Evolutionary conservation across 2,113 vertebrate genomes (phyloP).

Genomic region (Corapipo altera): DNA sequence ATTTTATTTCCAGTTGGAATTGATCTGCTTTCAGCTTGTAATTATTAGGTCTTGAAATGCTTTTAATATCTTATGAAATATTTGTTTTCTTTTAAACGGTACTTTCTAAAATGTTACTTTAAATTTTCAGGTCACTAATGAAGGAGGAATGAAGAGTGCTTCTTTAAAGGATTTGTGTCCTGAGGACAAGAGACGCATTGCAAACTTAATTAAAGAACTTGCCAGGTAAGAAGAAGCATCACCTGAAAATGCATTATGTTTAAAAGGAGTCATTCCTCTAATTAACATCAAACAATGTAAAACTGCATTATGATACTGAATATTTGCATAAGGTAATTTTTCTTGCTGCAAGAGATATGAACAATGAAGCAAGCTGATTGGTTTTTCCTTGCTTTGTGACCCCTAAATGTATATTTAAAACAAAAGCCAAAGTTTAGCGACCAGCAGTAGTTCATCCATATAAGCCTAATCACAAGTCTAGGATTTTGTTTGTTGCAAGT

Average conservation of each 20-base stretch:
- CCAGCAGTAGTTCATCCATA: background rate
- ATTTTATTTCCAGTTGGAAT: background rate
- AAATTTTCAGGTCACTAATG: conserved; percentile 75
- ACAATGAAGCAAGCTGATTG: background rate
- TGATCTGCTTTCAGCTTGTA: conserved; percentile 2
- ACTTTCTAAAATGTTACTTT: conserved; percentile 48
- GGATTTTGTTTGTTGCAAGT: background rate
- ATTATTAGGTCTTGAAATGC: conserved; percentile 16
- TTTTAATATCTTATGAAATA: conserved; percentile 38
- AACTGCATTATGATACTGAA: background rate
- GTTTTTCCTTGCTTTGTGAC: background rate
- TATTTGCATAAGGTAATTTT: background rate
- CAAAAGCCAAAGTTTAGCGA: background rate
- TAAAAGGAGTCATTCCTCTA: conserved; percentile 6
- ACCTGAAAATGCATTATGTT: conserved; percentile 46
- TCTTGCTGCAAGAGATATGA: background rate
- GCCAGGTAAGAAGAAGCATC: conserved; percentile 82
- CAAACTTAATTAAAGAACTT: conserved; percentile 95
- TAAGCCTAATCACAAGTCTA: background rate
- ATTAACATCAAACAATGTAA: conserved; percentile 1
- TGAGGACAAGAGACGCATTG: conserved; percentile 95
- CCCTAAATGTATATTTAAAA: background rate
- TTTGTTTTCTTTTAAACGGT: conserved; percentile 33
- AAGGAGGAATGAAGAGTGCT: conserved; percentile 74
- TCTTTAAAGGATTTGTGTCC: conserved; percentile 95